Evolutionary conservation across 2,113 vertebrate species (phyloP).

Genomic region (Platichthys stellatus): DNA sequence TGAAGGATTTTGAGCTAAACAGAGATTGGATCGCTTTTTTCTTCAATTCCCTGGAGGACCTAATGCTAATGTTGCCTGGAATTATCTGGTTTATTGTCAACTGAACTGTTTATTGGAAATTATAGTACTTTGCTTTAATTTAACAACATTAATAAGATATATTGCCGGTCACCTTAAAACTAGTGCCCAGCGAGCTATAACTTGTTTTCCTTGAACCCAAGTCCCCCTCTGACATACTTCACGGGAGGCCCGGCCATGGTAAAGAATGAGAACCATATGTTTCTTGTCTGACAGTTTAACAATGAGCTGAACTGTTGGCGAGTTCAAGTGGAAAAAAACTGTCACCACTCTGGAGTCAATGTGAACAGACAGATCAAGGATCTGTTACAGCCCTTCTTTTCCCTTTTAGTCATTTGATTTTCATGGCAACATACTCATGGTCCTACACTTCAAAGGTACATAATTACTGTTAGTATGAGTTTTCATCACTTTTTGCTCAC

Average conservation of each 20-base stretch:
- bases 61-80: background rate
- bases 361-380: constrained; percentile 7
- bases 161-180: constrained; percentile 1
- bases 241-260: constrained; percentile 11
- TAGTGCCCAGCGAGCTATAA: background rate
- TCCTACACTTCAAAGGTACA: background rate
- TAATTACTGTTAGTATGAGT: background rate
- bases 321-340: constrained; percentile 24
- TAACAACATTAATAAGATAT: background rate
- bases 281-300: constrained; percentile 25
- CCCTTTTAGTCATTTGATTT: constrained; percentile 5
- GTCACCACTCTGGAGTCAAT: constrained; percentile 3
- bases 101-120: background rate
- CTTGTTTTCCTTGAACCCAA: background rate
- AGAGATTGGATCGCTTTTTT: background rate
- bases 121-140: background rate
- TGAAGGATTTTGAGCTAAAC: no score
- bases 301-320: constrained; percentile 36
- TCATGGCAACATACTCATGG: constrained; percentile 1
- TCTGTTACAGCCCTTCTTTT: constrained; percentile 2
- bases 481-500: background rate
- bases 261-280: constrained; percentile 51
- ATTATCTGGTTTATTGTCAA: background rate
- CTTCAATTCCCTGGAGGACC: background rate
- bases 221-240: constrained; percentile 23